Conservation (phyloP, 2,888 invertebrate species). For the Leptura quadrifasciata region DNA sequence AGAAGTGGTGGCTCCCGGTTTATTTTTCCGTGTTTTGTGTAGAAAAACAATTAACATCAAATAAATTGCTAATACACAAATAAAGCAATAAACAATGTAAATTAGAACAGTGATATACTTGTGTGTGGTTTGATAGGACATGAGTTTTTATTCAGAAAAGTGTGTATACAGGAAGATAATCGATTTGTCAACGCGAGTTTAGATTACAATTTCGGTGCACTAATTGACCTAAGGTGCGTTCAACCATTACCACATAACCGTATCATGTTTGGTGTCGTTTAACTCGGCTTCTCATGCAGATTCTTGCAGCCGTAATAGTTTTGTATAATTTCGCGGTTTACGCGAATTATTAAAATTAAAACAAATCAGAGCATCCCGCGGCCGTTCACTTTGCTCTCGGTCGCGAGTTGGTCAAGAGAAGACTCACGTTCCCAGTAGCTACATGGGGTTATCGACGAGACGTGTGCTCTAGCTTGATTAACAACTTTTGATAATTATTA, state of each 20-base stretch:
- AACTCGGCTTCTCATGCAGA: slow-evolving; percentile 60
- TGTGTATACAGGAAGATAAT: slow-evolving; percentile 74
- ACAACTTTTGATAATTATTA: slow-evolving; percentile 65
- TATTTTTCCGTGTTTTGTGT: slow-evolving; percentile 66
- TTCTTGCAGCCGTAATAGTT: slow-evolving; percentile 40
- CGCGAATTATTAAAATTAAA: slow-evolving; percentile 42
- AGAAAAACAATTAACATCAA: slow-evolving; percentile 50
- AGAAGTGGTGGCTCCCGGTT: slow-evolving; percentile 67
- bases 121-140: slow-evolving; percentile 46
- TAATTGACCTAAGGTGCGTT: slow-evolving; percentile 76
- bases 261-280: slow-evolving; percentile 72
- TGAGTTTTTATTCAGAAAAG: slow-evolving; percentile 58
- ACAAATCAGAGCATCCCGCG: slow-evolving; percentile 53
- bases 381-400: slow-evolving; percentile 62
- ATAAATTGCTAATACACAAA: slow-evolving; percentile 31
- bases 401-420: slow-evolving; percentile 45
- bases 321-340: slow-evolving; percentile 36
- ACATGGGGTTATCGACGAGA: slow-evolving; percentile 50
- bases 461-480: slow-evolving; percentile 67
- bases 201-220: slow-evolving; percentile 76
- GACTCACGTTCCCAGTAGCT: slow-evolving; percentile 46
- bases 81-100: slow-evolving; percentile 40
- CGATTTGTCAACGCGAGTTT: slow-evolving; percentile 76
- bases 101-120: slow-evolving; percentile 38
- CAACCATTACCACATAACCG: slow-evolving; percentile 65